Percentiles rank a stretch among this genome's conserved stretches.
Evolutionary conservation across 2,888 invertebrate species (phyloP).

Genomic region (Chymomyza caudatula): DNA sequence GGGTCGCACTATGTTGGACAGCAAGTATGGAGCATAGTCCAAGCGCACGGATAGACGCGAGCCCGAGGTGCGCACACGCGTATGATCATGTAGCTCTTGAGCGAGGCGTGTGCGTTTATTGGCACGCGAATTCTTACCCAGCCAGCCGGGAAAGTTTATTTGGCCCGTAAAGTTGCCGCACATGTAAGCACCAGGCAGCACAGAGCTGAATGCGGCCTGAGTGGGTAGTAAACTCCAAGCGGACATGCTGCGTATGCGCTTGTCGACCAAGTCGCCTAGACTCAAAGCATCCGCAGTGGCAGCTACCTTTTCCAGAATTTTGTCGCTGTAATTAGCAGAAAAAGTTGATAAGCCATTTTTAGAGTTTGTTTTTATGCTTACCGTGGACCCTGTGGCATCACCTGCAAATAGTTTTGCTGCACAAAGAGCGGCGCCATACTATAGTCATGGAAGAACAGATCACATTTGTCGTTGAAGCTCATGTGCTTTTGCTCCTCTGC

Average conservation of each 20-base stretch:
- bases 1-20: constrained; percentile 87
- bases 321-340: constrained; percentile 57
- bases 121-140: constrained; percentile 94
- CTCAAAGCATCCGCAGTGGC: constrained; percentile 91
- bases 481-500: constrained; percentile 87
- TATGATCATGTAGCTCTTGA: constrained; percentile 92
- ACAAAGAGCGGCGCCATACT: constrained; percentile 97
- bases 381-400: constrained; percentile 87
- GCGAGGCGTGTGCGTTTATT: constrained; percentile 89
- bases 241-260: constrained; percentile 86
- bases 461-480: constrained; percentile 89
- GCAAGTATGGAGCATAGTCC: constrained; percentile 91
- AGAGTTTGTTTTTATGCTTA: constrained; percentile 74
- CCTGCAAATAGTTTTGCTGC: constrained; percentile 96
- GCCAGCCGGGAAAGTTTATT: constrained; percentile 96
- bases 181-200: constrained; percentile 92
- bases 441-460: constrained; percentile 98
- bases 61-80: constrained; percentile 88
- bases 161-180: constrained; percentile 87
- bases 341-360: background rate
- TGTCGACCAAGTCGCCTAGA: constrained; percentile 90
- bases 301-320: constrained; percentile 85
- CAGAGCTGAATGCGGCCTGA: constrained; percentile 93
- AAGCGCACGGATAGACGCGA: constrained; percentile 89
- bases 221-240: constrained; percentile 93